Conservation (phyloP, 2,113 vertebrate genomes). For the Chiloscyllium plagiosum region DNA sequence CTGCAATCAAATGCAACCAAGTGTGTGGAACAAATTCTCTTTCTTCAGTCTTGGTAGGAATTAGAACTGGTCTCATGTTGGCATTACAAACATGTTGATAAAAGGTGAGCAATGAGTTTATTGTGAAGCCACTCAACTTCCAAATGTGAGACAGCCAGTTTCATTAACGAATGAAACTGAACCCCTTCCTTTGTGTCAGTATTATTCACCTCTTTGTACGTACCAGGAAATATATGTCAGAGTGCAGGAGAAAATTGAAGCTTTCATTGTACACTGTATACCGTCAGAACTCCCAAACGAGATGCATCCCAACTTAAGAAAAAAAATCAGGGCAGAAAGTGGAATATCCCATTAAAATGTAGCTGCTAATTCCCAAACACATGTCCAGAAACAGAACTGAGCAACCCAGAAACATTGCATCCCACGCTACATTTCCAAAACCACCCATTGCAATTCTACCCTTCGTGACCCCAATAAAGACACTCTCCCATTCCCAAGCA, state of each 20-base stretch:
- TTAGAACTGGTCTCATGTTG: background rate
- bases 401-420: no score
- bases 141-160: background rate
- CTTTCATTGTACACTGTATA: background rate
- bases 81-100: background rate
- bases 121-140: background rate
- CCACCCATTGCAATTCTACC: no score
- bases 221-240: background rate
- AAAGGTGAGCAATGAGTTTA: background rate
- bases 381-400: no score
- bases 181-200: background rate
- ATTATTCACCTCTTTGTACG: no score
- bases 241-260: background rate
- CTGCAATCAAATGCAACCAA: conserved; percentile 30
- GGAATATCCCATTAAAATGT: background rate
- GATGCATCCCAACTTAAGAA: background rate
- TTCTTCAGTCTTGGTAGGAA: background rate
- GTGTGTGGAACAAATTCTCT: conserved; percentile 13
- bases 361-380: no score
- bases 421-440: no score
- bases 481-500: no score
- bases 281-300: background rate
- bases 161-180: background rate
- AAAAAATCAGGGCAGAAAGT: background rate
- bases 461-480: no score